These are phyloP conservation scores for Ethmia dodecea DNA, from an alignment of 2,888 invertebrate species.

Conservation along the genomic window DNA sequence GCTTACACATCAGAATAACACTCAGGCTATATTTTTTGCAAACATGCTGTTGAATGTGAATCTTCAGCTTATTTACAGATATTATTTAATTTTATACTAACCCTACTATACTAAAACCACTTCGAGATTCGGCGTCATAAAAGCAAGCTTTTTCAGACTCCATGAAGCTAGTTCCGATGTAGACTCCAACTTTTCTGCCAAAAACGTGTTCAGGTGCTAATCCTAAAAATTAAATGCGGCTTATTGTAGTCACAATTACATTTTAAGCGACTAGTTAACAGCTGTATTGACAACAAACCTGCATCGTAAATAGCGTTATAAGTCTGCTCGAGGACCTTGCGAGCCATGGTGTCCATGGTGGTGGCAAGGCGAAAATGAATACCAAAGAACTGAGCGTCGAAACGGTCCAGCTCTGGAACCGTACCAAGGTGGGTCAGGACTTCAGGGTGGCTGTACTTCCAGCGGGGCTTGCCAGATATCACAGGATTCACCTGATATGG, in stretches of 20 bases:
- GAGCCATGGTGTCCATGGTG: slow-evolving; percentile 70
- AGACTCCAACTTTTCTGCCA: slow-evolving; percentile 68
- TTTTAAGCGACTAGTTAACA: too few species aligned
- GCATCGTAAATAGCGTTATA: slow-evolving; percentile 86
- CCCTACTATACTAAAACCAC: background rate
- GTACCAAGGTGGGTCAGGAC: slow-evolving; percentile 81
- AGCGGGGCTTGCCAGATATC: slow-evolving; percentile 70
- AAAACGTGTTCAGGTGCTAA: slow-evolving; percentile 69
- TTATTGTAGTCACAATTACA: too few species aligned
- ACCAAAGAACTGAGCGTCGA: slow-evolving; percentile 84
- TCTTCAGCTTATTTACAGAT: too few species aligned
- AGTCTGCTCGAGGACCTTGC: slow-evolving; percentile 83
- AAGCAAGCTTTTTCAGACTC: slow-evolving; percentile 75
- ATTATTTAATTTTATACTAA: too few species aligned
- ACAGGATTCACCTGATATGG: slow-evolving; percentile 77
- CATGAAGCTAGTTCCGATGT: slow-evolving; percentile 58
- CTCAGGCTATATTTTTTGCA: too few species aligned
- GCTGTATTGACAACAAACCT: too few species aligned
- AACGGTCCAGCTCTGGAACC: slow-evolving; percentile 76
- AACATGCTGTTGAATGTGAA: too few species aligned
- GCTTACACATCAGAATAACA: too few species aligned
- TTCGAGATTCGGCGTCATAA: slow-evolving; percentile 13
- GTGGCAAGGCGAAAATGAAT: slow-evolving; percentile 80
- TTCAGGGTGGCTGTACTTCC: slow-evolving; percentile 45
- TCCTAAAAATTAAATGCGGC: slow-evolving; percentile 49